Evolutionary conservation across 2,888 invertebrate species (phyloP), one percentile per base, ranked within the genome.

Genomic region (Habrosyne pyritoides): DNA sequence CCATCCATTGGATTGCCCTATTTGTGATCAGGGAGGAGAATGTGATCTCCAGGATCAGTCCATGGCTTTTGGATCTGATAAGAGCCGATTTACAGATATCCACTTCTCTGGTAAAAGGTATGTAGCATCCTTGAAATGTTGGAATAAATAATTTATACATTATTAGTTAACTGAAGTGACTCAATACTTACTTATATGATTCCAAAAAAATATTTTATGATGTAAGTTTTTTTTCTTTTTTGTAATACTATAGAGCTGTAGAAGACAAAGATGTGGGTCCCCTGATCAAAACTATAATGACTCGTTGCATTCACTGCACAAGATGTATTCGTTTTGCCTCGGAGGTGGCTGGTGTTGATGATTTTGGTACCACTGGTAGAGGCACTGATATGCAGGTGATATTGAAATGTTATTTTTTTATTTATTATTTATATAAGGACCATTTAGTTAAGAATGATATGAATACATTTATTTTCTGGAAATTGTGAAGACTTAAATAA

Each of bases 211-310:
- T 50, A 21, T 12, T 21, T 24, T 53, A 30, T 33, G 14, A 24
- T 51, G n/a, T 8, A n/a, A 42, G 50, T 10, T 47, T 52, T 14
- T 21, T 42, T 53, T 46, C 52, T 52, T 52, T 28, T 54, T 73
- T 54, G 18, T 14, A 10, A 2, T 10, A 50, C 12, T 8, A 21
- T 75, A 97, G 98, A 71, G 99, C 99, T 64, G 99, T 99, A 0
- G 99, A 99, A 87, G 99, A 99, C 87, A 99, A 99, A 87, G 98
- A 99, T 87, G 96, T 99, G 60, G 99, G 99, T 0, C 99, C 99
- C 0, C 91, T 99, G 63, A 96, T 99, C 21, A 99, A 99, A 90
- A 99, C 99, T 0, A 96, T 98, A 21, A 99, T 99, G 99, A 99
- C 99, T 0, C 95, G 99, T 53, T 99, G 99, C 87, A 99, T 99